Evolutionary conservation across 2,888 invertebrate species (phyloP).

Genomic region (Sarcophaga carnaria): DNA sequence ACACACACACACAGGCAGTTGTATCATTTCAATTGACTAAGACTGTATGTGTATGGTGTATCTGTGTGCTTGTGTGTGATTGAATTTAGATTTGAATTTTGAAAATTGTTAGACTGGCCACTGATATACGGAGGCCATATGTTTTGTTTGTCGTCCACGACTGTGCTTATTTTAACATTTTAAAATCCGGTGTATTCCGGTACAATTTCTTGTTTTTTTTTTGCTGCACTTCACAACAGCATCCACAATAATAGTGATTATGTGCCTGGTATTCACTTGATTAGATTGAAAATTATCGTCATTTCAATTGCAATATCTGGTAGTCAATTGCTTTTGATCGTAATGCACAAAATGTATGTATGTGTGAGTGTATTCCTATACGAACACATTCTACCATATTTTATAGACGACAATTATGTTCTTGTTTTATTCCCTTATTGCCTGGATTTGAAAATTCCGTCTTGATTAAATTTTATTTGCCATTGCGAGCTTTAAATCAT

Average conservation of each 20-base stretch:
- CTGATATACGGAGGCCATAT: slow-evolving; percentile 56
- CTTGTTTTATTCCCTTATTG: slow-evolving; percentile 53
- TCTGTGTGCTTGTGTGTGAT: background rate
- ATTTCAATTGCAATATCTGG: slow-evolving; percentile 56
- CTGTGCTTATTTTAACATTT: slow-evolving; percentile 33
- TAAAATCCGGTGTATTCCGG: slow-evolving; percentile 21
- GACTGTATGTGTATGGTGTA: too few species aligned
- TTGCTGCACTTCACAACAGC: background rate
- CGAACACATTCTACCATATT: background rate
- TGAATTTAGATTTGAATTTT: background rate
- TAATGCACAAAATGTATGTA: background rate
- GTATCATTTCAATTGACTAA: background rate
- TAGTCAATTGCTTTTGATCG: slow-evolving; percentile 52
- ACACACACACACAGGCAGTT: background rate
- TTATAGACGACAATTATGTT: slow-evolving; percentile 40
- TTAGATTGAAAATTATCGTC: slow-evolving; percentile 71
- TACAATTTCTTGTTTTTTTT: background rate
- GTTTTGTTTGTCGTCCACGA: background rate
- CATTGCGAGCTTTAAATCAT: background rate
- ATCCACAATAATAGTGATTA: slow-evolving; percentile 62
- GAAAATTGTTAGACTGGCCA: slow-evolving; percentile 25
- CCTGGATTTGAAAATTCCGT: slow-evolving; percentile 22
- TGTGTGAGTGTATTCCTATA: background rate
- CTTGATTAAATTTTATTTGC: slow-evolving; percentile 53
- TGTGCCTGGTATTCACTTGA: slow-evolving; percentile 65